Conservation (phyloP, 2,797 vertebrate species). For the Alectoris magna region DNA sequence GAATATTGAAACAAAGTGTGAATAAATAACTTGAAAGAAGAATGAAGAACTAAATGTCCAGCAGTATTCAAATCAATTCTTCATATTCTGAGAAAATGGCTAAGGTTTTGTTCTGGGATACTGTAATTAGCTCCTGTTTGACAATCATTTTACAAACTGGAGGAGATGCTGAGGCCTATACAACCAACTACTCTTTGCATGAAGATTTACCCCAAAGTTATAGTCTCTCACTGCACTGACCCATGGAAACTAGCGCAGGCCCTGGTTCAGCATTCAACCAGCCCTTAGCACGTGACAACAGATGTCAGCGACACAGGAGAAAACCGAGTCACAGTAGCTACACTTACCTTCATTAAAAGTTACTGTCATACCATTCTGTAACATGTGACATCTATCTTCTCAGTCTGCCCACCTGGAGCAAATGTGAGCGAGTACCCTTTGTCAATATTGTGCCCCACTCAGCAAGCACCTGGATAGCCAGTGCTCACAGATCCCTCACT, state of each 20-base stretch:
- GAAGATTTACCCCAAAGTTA: neutral
- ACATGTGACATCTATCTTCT: neutral
- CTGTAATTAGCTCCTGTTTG: neutral
- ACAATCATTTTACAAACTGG: neutral
- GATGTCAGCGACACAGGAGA: rapidly evolving
- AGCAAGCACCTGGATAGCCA: neutral
- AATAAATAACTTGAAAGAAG: neutral
- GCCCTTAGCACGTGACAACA: neutral
- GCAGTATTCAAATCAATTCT: neutral
- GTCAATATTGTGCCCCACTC: neutral
- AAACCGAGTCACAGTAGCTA: neutral
- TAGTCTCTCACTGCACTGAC: neutral
- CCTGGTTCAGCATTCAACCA: neutral
- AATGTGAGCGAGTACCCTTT: rapidly evolving
- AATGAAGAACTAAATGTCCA: neutral
- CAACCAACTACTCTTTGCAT: neutral
- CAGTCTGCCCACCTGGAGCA: neutral
- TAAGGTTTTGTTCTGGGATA: neutral
- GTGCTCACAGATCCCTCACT: neutral
- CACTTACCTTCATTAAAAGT: neutral
- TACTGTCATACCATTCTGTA: neutral
- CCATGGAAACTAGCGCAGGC: neutral
- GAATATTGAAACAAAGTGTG: neutral
- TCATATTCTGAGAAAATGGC: neutral
- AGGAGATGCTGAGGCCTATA: neutral